Base-by-base conservation (phyloP, 2,797 vertebrate genomes). In the Typhlichthys subterraneus region DNA sequence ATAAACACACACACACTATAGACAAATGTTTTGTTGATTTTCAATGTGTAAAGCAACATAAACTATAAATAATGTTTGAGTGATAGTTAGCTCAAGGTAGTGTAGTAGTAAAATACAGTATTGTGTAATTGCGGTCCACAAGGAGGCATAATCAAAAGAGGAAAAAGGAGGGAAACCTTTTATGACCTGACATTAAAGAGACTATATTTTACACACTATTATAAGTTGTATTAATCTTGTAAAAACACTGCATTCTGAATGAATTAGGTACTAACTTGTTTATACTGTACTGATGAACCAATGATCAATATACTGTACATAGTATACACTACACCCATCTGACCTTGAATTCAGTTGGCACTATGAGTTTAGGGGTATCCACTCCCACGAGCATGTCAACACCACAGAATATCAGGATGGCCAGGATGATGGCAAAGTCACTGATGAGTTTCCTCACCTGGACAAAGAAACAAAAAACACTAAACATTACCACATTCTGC, bases 321-420 rank as follows among this genome's bases (percentile, higher is more conserved):
- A 29, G 23, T 29, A 29, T 29, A 29, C 23, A 29, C 23, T 29
- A 29, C 47, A 14, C n/a, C 54, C 10, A 0, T 13, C 89, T 59
- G 85, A 97, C 97, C 95, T 99, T 99, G 89, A 99, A 98, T 90
- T 99, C 97, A 46, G 73, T 95, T 92, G 97, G 97, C 93, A 99
- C 97, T 56, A 98, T 94, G 55, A 99, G 92, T 85, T 99, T 99
- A 0, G 97, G 97, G 63, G 97, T 99, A 57, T 97, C 95, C 55
- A 99, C 97, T 77, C 97, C 97, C 14, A 99, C 89, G 0, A 99
- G 90, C 45, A 95, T 93, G 72, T 99, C 97, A 3, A 98, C 93
- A 45, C 95, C 94, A 81, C 94, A 95, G 89, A 99, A 99, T 78
- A 99, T 95, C 69, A 99, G 81, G 75, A 99, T 99, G 69, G 97